Evolutionary conservation across 2,888 invertebrate species (phyloP).

Genomic region (Lydus trimaculatus): DNA sequence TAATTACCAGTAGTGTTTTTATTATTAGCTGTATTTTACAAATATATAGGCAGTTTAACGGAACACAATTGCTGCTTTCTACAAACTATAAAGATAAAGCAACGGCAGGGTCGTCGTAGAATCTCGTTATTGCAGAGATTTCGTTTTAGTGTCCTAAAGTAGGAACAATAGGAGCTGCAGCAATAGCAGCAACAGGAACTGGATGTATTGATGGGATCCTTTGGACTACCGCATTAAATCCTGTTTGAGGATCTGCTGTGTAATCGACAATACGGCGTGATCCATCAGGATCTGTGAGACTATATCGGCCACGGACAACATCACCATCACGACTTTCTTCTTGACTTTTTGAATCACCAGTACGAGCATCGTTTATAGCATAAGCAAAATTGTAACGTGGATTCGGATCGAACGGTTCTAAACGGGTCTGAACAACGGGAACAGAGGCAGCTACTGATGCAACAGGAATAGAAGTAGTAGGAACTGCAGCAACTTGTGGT

Average conservation of each 20-base stretch:
- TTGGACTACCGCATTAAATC: slow-evolving; percentile 56
- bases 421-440: slow-evolving; percentile 45
- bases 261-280: slow-evolving; percentile 55
- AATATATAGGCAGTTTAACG: slow-evolving; percentile 23
- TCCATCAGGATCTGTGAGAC: slow-evolving; percentile 56
- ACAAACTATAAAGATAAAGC: slow-evolving; percentile 20
- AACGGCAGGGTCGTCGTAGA: slow-evolving; percentile 24
- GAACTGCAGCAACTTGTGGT: slow-evolving; percentile 26
- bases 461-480: slow-evolving; percentile 25
- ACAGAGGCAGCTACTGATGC: slow-evolving; percentile 34
- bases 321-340: slow-evolving; percentile 55
- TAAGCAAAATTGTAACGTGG: slow-evolving; percentile 57
- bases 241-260: slow-evolving; percentile 53
- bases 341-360: slow-evolving; percentile 58
- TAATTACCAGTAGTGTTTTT: slow-evolving; percentile 22
- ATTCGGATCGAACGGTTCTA: slow-evolving; percentile 56
- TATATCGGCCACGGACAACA: slow-evolving; percentile 56
- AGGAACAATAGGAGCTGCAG: slow-evolving; percentile 4
- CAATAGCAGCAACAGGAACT: slow-evolving; percentile 14
- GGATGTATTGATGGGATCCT: slow-evolving; percentile 44
- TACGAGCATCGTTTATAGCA: slow-evolving; percentile 56
- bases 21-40: slow-evolving; percentile 27
- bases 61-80: slow-evolving; percentile 24
- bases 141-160: slow-evolving; percentile 18
- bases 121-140: slow-evolving; percentile 23